Conservation (phyloP, 2,113 vertebrate species). For the Prunella fulvescens region DNA sequence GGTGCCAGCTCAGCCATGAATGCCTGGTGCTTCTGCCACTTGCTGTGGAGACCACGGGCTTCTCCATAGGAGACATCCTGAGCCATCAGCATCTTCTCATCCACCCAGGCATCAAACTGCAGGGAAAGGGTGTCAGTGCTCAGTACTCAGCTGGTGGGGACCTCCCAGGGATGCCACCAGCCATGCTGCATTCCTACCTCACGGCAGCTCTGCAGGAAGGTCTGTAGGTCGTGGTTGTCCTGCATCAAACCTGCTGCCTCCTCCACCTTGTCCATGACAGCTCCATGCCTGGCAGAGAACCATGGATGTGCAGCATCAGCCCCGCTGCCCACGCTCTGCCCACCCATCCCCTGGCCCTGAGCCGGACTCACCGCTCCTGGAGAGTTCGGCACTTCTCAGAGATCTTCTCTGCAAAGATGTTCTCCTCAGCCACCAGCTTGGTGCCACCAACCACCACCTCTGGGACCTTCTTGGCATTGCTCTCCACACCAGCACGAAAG, state of each 20-base stretch:
- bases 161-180: rapidly evolving
- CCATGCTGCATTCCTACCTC: constrained; percentile 76
- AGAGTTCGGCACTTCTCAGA: constrained; percentile 85
- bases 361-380: constrained; percentile 75
- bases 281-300: constrained; percentile 70
- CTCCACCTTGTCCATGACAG: constrained; percentile 74
- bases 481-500: constrained; percentile 82
- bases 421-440: constrained; percentile 81
- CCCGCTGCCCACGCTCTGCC: rapidly evolving
- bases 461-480: constrained; percentile 84
- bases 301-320: not conserved
- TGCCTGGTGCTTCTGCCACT: constrained; percentile 94
- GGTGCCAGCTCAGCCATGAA: constrained; percentile 92
- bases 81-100: constrained; percentile 94
- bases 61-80: constrained; percentile 91
- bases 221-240: constrained; percentile 89
- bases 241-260: constrained; percentile 78
- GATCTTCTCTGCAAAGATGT: constrained; percentile 85
- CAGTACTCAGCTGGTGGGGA: rapidly evolving
- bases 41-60: constrained; percentile 87
- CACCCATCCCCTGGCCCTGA: rapidly evolving
- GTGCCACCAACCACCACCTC: constrained; percentile 76
- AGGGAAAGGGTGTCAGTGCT: not conserved
- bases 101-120: constrained; percentile 92
- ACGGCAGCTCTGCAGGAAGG: constrained; percentile 91